Evolutionary conservation across 2,113 vertebrate species (phyloP).

Genomic region (Callaeas wilsoni): DNA sequence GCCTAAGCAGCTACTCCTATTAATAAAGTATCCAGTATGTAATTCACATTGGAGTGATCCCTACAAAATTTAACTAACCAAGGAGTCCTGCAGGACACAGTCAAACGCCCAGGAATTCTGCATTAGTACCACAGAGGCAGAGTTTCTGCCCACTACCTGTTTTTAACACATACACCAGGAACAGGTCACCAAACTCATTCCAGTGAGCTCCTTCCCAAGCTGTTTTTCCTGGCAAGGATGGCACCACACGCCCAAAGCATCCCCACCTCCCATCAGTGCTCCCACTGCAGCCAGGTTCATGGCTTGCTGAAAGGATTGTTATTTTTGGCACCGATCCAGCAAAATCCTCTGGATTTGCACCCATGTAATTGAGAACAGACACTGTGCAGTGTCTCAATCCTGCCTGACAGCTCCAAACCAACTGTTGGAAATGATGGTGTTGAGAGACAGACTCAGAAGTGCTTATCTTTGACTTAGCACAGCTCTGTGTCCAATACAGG

Average conservation of each 20-base stretch:
- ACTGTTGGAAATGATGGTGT: neutral
- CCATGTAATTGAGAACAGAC: neutral
- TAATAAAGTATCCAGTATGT: neutral
- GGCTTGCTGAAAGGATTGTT: neutral
- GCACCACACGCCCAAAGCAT: fast-evolving
- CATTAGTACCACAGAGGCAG: neutral
- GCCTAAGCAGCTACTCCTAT: neutral
- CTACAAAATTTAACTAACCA: neutral
- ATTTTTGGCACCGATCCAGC: neutral
- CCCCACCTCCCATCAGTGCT: neutral
- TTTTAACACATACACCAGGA: neutral
- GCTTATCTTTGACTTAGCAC: neutral
- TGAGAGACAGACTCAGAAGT: conserved; percentile 10
- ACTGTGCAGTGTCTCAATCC: neutral
- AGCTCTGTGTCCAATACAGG: neutral
- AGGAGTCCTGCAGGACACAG: neutral
- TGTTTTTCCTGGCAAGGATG: neutral
- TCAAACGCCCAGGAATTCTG: neutral
- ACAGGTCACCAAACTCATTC: neutral
- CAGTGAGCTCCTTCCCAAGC: neutral
- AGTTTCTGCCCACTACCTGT: neutral
- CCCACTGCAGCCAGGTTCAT: neutral
- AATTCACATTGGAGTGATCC: neutral
- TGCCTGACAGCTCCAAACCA: conserved; percentile 6
- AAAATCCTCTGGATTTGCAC: conserved; percentile 39